phyloP scores from a whole-genome alignment of 2,113 vertebrate species.

The Microtus richardsoni region DNA sequence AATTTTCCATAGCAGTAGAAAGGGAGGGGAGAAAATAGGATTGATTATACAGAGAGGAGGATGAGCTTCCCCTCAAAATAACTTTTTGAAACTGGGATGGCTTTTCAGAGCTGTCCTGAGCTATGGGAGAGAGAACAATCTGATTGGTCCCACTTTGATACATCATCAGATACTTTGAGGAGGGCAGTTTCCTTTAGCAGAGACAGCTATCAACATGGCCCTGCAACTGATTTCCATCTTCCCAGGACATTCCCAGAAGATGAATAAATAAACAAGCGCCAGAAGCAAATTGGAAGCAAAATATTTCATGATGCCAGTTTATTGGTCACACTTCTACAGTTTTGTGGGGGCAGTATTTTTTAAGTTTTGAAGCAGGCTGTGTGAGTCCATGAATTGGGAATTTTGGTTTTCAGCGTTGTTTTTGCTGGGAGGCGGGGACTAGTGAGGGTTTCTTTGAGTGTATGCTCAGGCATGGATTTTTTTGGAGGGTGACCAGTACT shows the following conservation, averaged over 20 bases:
- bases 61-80: background rate
- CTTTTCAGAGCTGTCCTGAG: background rate
- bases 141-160: background rate
- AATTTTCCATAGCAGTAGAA: background rate
- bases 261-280: background rate
- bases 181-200: background rate
- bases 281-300: background rate
- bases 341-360: background rate
- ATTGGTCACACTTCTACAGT: background rate
- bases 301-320: background rate
- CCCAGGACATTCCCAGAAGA: background rate
- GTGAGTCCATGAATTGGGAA: background rate
- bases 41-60: background rate
- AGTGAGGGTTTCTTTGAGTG: too few species aligned
- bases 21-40: background rate
- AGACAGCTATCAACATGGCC: background rate
- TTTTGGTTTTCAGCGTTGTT: background rate
- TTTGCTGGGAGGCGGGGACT: too few species aligned
- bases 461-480: background rate
- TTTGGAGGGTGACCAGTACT: background rate
- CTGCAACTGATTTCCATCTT: background rate
- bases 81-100: background rate
- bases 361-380: background rate
- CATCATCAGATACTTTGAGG: background rate
- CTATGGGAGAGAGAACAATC: background rate